Conservation (phyloP, 2,888 invertebrate genomes). For the Exocentrus adspersus region DNA sequence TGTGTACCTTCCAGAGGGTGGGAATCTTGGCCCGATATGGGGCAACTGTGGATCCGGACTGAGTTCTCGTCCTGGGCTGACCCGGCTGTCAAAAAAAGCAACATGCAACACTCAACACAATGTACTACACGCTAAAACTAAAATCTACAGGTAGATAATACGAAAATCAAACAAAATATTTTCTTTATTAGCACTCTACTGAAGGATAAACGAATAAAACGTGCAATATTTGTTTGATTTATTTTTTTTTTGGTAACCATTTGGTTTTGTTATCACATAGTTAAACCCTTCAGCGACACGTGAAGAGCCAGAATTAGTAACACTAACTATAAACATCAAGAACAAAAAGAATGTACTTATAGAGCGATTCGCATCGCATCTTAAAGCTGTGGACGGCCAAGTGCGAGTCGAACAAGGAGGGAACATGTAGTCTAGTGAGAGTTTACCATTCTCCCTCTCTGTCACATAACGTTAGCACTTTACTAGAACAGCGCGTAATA, state of each 20-base stretch:
- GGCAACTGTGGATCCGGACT: constrained; percentile 86
- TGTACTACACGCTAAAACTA: constrained; percentile 19
- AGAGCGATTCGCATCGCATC: too few relatives aligned
- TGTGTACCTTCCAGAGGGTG: constrained; percentile 82
- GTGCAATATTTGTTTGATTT: constrained; percentile 33
- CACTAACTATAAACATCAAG: too few relatives aligned
- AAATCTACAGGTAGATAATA: constrained; percentile 15
- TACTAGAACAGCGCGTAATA: too few relatives aligned
- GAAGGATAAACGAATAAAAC: constrained; percentile 17
- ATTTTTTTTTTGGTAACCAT: background rate
- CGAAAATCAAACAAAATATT: constrained; percentile 25
- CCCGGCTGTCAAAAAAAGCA: constrained; percentile 75
- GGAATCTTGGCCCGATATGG: constrained; percentile 91
- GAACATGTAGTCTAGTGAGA: too few relatives aligned
- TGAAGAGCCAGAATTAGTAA: too few relatives aligned
- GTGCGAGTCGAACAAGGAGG: too few relatives aligned
- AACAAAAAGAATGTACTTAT: too few relatives aligned
- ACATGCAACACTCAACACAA: constrained; percentile 51
- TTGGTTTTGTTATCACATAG: background rate
- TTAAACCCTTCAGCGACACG: too few relatives aligned
- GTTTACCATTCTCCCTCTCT: too few relatives aligned
- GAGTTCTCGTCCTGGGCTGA: constrained; percentile 85
- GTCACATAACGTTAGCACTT: too few relatives aligned
- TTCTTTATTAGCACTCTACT: constrained; percentile 27
- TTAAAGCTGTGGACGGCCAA: too few relatives aligned